Evolutionary conservation across 2,113 vertebrate species (phyloP), one percentile per base, ranked within the genome.

Genomic region (Agelaius phoeniceus): DNA sequence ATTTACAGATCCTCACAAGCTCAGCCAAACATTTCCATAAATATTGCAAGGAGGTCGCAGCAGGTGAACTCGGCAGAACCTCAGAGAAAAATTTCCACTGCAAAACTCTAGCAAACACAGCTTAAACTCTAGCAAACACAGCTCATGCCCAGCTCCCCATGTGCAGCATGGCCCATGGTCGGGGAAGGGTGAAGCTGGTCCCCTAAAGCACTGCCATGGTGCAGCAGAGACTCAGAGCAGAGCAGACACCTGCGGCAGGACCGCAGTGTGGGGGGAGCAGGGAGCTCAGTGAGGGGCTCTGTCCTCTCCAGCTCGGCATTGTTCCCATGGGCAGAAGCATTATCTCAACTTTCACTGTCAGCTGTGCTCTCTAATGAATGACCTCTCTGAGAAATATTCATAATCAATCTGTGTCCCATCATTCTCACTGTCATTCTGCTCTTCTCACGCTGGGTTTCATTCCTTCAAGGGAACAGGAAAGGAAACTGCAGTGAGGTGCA

Each of bases 1-100:
- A 86, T 94, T 89, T 81, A 78, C 66, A 75, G 49, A 61, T 54
- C 39, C 48, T 84, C 76, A 71, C 49, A 88, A 77, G 43, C 81
- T 94, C 37, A 89, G 74, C 51, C 65, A 24, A 94, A 92, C 46
- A 87, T 79, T 63, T 90, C 75, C 78, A 80, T 89, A 62, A 96
- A 93, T 93, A 90, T 43, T 94, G 61, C 58, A 92, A 85, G 55
- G 49, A 91, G 90, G 71, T 95, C 4, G 0, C 57, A 96, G 78
- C 81, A 93, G n/a, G 27, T 30, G 49, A 93, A 68, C 61, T 75
- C 73, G 49, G 61, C 78, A 96, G 75, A 89, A 73, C 59, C 84
- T 85, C 39, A 44, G 37, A 82, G 49, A 90, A 93, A 94, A 74
- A 93, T 39, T 68, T 73, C 54, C 11, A 9, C 68, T 76, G 44